Evolutionary conservation across 2,797 vertebrate species (phyloP).

Genomic region (Poecilia wingei): DNA sequence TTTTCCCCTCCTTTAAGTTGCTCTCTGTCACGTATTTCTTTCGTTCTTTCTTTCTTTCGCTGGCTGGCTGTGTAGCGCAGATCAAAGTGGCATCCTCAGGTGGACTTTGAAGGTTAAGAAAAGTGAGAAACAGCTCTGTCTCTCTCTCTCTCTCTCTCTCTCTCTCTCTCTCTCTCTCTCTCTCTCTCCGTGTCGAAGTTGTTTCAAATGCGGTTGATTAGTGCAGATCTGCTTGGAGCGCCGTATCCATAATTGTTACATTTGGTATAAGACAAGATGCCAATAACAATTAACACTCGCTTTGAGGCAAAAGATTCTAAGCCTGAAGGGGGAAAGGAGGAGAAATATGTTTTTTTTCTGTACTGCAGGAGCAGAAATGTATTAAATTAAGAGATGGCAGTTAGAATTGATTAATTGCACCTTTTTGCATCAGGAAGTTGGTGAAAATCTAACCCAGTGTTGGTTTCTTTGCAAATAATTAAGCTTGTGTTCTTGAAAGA

Average conservation of each 20-base stretch:
- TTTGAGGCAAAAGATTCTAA: conserved; percentile 39
- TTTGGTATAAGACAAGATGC: conserved; percentile 45
- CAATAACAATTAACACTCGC: conserved; percentile 52
- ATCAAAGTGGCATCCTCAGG: conserved; percentile 77
- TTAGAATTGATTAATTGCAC: conserved; percentile 36
- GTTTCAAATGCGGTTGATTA: conserved; percentile 48
- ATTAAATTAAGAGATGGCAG: conserved; percentile 42
- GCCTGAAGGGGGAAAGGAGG: conserved; percentile 37
- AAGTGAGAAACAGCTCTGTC: conserved; percentile 46
- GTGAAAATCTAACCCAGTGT: conserved; percentile 15
- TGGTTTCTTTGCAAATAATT: conserved; percentile 41
- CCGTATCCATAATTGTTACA: conserved; percentile 45
- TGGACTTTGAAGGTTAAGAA: conserved; percentile 77
- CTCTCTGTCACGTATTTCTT: conserved; percentile 74
- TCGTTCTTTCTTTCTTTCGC: conserved; percentile 42
- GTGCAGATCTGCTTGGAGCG: conserved; percentile 41
- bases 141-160: conserved; percentile 2
- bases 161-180: conserved; percentile 20
- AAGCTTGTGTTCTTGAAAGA: not conserved
- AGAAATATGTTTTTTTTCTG: conserved; percentile 24
- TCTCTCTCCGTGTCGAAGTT: conserved; percentile 14
- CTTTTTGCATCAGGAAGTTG: conserved; percentile 38
- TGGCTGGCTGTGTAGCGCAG: conserved; percentile 64
- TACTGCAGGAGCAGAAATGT: conserved; percentile 41
- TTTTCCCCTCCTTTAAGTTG: conserved; percentile 64